Percentiles rank a stretch among this genome's conserved stretches.
These are phyloP conservation scores for Abrostola tripartita DNA, from an alignment of 2,888 invertebrate species.

Conservation along the genomic window DNA sequence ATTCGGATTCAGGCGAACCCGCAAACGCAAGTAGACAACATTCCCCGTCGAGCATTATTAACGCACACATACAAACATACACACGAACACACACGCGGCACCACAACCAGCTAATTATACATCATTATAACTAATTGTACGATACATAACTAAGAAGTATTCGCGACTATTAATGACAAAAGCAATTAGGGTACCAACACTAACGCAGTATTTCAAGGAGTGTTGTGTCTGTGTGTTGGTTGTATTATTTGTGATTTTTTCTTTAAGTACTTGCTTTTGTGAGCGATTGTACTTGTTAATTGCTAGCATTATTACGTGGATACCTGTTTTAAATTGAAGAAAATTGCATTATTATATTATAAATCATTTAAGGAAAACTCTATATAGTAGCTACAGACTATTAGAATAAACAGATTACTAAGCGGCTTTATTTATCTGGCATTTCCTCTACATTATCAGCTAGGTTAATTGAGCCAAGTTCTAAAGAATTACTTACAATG, in stretches of 20 bases:
- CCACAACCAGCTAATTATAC: conserved; percentile 81
- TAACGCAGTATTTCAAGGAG: conserved; percentile 54
- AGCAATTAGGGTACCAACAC: conserved; percentile 86
- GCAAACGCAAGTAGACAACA: conserved; percentile 48
- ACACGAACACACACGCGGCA: conserved; percentile 61
- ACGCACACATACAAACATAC: conserved; percentile 34
- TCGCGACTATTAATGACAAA: conserved; percentile 88
- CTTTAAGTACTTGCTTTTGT: conserved; percentile 26
- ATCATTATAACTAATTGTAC: conserved; percentile 87
- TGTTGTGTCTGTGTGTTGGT: conserved; percentile 31
- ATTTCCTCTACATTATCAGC: conserved; percentile 1
- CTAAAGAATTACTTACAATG: conserved; percentile 26
- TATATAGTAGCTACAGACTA: background rate
- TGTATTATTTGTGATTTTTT: conserved; percentile 45
- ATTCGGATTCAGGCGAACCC: conserved; percentile 42
- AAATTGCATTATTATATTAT: background rate
- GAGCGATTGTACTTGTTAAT: conserved; percentile 39
- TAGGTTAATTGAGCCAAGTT: background rate
- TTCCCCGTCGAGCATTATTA: conserved; percentile 43
- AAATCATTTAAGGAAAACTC: conserved; percentile 1
- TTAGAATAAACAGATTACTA: background rate
- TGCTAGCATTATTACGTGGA: conserved; percentile 14
- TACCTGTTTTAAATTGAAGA: conserved; percentile 8
- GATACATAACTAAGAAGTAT: conserved; percentile 86
- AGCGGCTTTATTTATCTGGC: conserved; percentile 1